Percentiles rank a stretch among this genome's conserved stretches.
Evolutionary conservation across 1,140 invertebrate genomes (phyloP).

Genomic region (Musca domestica): DNA sequence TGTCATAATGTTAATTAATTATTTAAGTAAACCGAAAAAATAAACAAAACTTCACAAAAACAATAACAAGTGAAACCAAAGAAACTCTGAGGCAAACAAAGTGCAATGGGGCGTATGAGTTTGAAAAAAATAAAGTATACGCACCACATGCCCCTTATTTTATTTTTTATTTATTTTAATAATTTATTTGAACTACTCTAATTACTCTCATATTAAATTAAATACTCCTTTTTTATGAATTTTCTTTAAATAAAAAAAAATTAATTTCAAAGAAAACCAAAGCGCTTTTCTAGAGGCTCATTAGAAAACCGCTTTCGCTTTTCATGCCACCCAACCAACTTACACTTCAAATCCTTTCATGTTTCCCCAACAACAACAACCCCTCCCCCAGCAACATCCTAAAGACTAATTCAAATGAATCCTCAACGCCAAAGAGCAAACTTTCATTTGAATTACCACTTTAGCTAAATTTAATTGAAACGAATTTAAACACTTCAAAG

Average conservation of each 20-base stretch:
- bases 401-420: constrained; percentile 22
- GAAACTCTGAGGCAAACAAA: not conserved
- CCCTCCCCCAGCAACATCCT: too few relatives aligned
- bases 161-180: constrained; percentile 10
- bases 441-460: not conserved
- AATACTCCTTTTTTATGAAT: not conserved
- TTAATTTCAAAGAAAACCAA: constrained; percentile 6
- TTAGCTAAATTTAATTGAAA: too few relatives aligned
- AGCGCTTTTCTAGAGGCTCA: constrained; percentile 28
- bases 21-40: not conserved
- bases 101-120: not conserved
- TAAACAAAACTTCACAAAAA: not conserved
- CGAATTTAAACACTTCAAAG: too few relatives aligned
- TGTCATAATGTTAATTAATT: constrained; percentile 13
- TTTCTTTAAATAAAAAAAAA: not conserved
- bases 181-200: not conserved
- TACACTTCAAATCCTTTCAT: too few relatives aligned
- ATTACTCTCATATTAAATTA: not conserved
- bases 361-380: too few relatives aligned
- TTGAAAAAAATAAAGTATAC: not conserved
- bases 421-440: not conserved
- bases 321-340: not conserved
- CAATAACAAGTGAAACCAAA: not conserved
- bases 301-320: constrained; percentile 26
- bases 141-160: not conserved